Evolutionary conservation across 2,888 invertebrate genomes (phyloP), one percentile per base, ranked within the genome.

Genomic region (Andrena chrysosceles): DNA sequence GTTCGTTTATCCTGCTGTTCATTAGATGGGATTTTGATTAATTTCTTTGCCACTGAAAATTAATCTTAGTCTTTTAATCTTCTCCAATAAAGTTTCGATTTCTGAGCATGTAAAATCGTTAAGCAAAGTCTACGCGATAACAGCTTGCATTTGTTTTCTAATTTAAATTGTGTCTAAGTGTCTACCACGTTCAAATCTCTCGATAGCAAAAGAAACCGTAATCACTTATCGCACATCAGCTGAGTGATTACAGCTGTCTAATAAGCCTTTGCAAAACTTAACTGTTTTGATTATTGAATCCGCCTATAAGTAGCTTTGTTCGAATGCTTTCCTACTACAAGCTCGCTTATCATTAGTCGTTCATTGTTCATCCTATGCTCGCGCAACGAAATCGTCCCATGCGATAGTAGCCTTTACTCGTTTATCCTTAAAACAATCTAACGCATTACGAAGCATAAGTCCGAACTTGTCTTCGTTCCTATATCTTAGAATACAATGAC

Each of bases 341-440:
- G 59, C 16, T 59, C 16, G 13, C 59, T 59, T 59, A 59, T 59
- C 59, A 16, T 59, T 59, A 16, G 59, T 7, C 13, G 29, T 29
- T 10, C 26, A 13, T 16, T 59, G 29, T 59, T 59, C 59, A 26
- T 59, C 59, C 6, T 60, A n/a, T 13, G n/a, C 29, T 20, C 33
- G 16, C 29, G 29, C 60, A 6, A 29, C n/a, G 29, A 60, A 60
- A 60, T 60, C 31, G 31, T 60, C 60, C 33, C 29, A 60, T 60
- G 60, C 31, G 31, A 60, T 60, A 31, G 16, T 31, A 31, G 60
- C 6, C 8, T 29, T 31, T n/a, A 60, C 7, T 60, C 60, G 33
- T 60, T 33, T 60, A 60, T n/a, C 31, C 33, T 16, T 16, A 31
- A 29, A 60, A 60, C 60, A 31, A 60, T 60, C n/a, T 10, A 59